phyloP scores from a whole-genome alignment of 35 echinoderm and acorn worm genomes.

The Lytechinus pictus region DNA sequence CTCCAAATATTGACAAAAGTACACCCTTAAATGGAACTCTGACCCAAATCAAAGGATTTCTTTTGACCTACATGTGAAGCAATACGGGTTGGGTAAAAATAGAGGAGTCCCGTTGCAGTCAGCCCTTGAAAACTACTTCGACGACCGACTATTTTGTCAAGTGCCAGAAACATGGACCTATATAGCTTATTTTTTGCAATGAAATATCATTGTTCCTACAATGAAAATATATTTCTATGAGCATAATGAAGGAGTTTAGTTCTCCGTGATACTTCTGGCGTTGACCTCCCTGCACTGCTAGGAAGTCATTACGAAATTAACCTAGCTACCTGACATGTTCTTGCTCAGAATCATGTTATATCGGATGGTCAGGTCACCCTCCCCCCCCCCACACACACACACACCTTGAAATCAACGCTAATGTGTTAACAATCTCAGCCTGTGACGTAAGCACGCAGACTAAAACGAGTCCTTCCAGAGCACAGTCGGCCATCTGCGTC shows the following conservation, averaged over 20 bases:
- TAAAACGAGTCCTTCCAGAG: not conserved
- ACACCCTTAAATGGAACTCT: not conserved
- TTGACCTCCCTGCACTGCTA: no score
- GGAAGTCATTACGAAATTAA: no score
- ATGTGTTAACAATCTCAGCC: not conserved
- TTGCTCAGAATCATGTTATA: no score
- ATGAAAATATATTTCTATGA: no score
- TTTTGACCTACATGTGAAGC: not conserved
- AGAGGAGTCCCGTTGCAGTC: not conserved
- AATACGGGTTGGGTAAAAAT: not conserved
- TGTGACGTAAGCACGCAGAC: not conserved
- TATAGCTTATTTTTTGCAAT: no score
- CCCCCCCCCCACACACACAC: not conserved
- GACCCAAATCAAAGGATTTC: conserved; percentile 10
- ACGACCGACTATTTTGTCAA: no score
- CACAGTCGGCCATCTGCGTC: not conserved
- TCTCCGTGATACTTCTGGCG: no score
- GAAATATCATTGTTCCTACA: no score
- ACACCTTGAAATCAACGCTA: not conserved
- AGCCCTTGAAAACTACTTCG: not conserved
- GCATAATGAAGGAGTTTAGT: no score
- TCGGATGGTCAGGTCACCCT: not conserved
- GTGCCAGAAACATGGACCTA: no score
- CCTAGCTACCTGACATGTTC: no score
- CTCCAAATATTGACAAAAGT: not conserved